phyloP scores from a whole-genome alignment of 2,113 vertebrate genomes.

The Ancistrus triradiatus region DNA sequence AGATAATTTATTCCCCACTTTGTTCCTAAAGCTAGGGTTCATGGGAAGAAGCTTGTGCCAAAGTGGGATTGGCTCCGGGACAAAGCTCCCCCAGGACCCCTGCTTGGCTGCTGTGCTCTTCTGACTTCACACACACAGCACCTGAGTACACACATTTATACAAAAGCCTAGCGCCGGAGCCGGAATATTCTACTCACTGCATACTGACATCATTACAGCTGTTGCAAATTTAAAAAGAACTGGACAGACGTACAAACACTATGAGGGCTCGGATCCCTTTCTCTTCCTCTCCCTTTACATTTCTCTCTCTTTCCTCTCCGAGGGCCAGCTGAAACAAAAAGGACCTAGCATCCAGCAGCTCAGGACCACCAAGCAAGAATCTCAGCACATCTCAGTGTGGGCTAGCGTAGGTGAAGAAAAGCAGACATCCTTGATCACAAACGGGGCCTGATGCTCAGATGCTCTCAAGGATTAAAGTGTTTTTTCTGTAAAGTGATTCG shows the following conservation, averaged over 20 bases:
- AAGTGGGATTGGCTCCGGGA: slow-evolving; percentile 55
- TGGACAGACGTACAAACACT: slow-evolving; percentile 40
- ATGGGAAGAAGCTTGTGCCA: slow-evolving; percentile 56
- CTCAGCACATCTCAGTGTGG: slow-evolving; percentile 11
- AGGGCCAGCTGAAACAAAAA: slow-evolving; percentile 47
- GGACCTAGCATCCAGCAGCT: slow-evolving; percentile 37
- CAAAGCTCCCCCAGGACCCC: slow-evolving; percentile 56
- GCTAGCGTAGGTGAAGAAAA: slow-evolving; percentile 9
- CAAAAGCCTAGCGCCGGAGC: slow-evolving; percentile 61
- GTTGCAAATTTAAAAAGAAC: slow-evolving; percentile 64
- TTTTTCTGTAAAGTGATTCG: slow-evolving; percentile 6
- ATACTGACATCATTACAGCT: slow-evolving; percentile 74
- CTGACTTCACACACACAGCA: slow-evolving; percentile 70
- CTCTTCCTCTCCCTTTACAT: slow-evolving; percentile 16
- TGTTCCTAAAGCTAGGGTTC: slow-evolving; percentile 53
- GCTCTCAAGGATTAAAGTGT: not conserved
- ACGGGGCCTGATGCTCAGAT: slow-evolving; percentile 3
- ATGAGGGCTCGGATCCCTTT: slow-evolving; percentile 31
- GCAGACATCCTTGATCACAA: slow-evolving; percentile 10
- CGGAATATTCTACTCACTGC: slow-evolving; percentile 64
- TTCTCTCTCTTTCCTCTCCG: slow-evolving; percentile 7
- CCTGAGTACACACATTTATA: slow-evolving; percentile 76
- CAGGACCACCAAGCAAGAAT: slow-evolving; percentile 43
- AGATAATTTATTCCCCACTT: slow-evolving; percentile 54
- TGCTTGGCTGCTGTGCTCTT: slow-evolving; percentile 54